Evolutionary conservation across 2,888 invertebrate species (phyloP), one percentile per base, ranked within the genome.

Genomic region (Bombylius major): DNA sequence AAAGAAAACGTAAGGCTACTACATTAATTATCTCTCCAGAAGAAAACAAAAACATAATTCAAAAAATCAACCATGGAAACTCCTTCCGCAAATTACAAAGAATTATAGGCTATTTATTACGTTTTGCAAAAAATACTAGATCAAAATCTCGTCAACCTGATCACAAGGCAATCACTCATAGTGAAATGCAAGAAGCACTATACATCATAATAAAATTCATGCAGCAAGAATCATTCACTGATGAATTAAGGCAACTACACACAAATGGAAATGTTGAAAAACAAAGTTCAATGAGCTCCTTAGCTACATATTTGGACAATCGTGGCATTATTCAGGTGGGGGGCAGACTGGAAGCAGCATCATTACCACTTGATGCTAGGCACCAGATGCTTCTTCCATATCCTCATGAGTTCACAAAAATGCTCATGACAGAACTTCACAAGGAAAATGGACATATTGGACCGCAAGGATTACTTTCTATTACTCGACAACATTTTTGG

Each of bases 271-370:
- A n/a, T 13, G n/a, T 50, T 5, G 14, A 14, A 14, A n/a, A 34
- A 50, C 31, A 12, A n/a, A 50, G 50, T 39, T 5, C 6, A 5
- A 11, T 50, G 6, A 6, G 8, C 36, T 7, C 46, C 4, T 47
- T 53, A 5, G 23, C 45, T 13, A 60, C 63, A n/a, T 64, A 62
- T 50, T 14, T 65, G 8, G 63, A 64, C 50, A 11, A 56, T n/a
- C 47, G 60, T 39, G 60, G 58, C 14, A 53, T 65, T 34, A 58
- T 68, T 33, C 58, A 65, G 53, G 66, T 66, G 54, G 66, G 68
- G 45, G 65, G 65, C 46, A 56, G 67, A 13, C 51, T 65, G 6
- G 33, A 59, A 36, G 53, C 61, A 42, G 54, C 64, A 31, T 45
- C 48, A 9, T 34, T 64, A 13, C 32, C 59, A n/a, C n/a, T n/a